phyloP scores from a whole-genome alignment of 1,140 invertebrate genomes.

The Neotoxoptera formosana region DNA sequence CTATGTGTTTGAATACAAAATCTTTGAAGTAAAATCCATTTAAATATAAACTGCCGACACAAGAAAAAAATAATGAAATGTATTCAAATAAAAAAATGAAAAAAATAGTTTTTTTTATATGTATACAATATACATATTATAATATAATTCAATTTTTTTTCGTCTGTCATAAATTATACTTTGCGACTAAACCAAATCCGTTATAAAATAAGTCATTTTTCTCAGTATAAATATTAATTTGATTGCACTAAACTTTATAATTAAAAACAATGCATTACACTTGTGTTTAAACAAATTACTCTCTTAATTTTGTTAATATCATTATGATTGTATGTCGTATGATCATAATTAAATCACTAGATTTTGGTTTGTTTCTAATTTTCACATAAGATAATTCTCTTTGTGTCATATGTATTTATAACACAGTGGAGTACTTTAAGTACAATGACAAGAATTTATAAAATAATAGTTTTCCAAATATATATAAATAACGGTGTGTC shows the following conservation, averaged over 20 bases:
- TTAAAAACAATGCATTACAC: background rate
- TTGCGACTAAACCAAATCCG: background rate
- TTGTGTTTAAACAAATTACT: background rate
- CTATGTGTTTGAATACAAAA: background rate
- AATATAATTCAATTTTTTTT: background rate
- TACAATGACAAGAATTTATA: background rate
- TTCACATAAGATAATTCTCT: background rate
- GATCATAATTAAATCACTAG: background rate
- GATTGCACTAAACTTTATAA: background rate
- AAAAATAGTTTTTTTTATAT: background rate
- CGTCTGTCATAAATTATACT: background rate
- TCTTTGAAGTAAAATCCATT: background rate
- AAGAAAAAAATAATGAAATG: background rate
- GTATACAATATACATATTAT: no score
- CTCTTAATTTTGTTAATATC: background rate
- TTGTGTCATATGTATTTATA: background rate
- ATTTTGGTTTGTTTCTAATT: background rate
- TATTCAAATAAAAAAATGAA: background rate
- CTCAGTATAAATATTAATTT: background rate
- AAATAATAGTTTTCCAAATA: background rate
- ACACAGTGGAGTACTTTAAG: no score
- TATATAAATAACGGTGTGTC: background rate
- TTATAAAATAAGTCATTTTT: background rate
- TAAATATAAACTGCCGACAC: background rate
- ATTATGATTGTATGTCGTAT: background rate